Conservation (phyloP, 2,888 invertebrate genomes). For the Rotaria sp. region DNA sequence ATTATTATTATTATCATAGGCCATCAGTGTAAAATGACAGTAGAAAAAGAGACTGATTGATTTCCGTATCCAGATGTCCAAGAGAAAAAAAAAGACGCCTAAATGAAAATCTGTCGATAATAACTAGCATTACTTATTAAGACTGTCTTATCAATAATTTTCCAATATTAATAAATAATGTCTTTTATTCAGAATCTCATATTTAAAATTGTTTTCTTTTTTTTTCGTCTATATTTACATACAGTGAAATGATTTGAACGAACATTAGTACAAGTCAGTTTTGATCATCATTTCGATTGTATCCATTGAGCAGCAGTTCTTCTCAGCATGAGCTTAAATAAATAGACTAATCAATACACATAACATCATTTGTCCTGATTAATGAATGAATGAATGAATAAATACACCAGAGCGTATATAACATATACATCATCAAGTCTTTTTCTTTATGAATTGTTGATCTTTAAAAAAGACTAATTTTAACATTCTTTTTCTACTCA, state of each 20-base stretch:
- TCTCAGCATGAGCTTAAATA: background rate
- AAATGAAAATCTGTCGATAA: background rate
- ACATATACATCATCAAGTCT: background rate
- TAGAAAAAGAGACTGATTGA: constrained; percentile 12
- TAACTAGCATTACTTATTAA: background rate
- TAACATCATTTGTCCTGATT: background rate
- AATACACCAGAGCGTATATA: background rate
- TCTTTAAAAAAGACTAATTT: background rate
- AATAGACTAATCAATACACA: constrained; percentile 7
- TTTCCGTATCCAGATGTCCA: constrained; percentile 4
- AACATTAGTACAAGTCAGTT: constrained; percentile 2
- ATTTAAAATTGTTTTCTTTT: background rate
- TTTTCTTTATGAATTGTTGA: background rate
- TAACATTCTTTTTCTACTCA: background rate
- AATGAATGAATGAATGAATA: constrained; percentile 4
- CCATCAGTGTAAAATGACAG: constrained; percentile 12
- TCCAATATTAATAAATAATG: background rate
- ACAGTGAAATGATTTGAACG: background rate
- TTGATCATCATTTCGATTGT: constrained; percentile 17
- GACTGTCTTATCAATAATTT: background rate
- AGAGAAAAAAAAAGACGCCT: background rate
- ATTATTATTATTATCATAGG: background rate
- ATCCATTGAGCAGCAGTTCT: constrained; percentile 30
- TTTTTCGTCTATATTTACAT: background rate
- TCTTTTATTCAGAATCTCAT: background rate